These are phyloP conservation scores for Nyctereutes procyonoides DNA, from an alignment of 2,113 vertebrate species.

Conservation along the genomic window DNA sequence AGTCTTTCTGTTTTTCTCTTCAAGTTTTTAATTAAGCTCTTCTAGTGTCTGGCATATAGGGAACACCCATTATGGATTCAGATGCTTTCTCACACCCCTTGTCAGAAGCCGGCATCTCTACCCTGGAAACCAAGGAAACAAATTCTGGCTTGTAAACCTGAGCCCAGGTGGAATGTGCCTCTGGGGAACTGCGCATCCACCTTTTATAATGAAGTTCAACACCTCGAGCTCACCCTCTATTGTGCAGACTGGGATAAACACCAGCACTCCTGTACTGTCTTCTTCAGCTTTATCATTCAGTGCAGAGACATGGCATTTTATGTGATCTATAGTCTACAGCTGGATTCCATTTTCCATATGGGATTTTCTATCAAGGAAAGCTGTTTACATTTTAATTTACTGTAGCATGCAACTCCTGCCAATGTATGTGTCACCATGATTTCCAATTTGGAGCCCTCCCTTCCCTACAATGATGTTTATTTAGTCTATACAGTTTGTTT, in stretches of 20 bases:
- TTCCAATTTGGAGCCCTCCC: constrained; percentile 2
- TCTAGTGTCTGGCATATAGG: not conserved
- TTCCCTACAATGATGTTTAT: constrained; percentile 37
- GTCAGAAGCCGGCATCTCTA: not conserved
- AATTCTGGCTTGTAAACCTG: not conserved
- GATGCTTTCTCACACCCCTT: not conserved
- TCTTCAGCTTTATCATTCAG: fast-evolving
- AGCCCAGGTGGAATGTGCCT: not conserved
- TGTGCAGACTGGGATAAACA: no score
- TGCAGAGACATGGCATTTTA: not conserved
- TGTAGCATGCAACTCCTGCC: not conserved
- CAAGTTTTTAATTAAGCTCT: not conserved
- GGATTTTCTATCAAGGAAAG: not conserved
- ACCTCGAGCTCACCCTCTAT: not conserved
- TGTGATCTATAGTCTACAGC: not conserved
- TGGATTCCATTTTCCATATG: not conserved
- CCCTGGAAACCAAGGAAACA: not conserved
- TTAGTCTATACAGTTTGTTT: constrained; percentile 60
- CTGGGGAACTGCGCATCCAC: fast-evolving
- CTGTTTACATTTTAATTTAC: constrained; percentile 33
- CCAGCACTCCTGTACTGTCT: fast-evolving
- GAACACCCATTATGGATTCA: not conserved
- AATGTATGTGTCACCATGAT: not conserved
- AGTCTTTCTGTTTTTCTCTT: not conserved
- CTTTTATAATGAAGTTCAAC: not conserved